Evolutionary conservation across 2,113 vertebrate genomes (phyloP), one percentile per base, ranked within the genome.

Genomic region (Rhipidura dahli): DNA sequence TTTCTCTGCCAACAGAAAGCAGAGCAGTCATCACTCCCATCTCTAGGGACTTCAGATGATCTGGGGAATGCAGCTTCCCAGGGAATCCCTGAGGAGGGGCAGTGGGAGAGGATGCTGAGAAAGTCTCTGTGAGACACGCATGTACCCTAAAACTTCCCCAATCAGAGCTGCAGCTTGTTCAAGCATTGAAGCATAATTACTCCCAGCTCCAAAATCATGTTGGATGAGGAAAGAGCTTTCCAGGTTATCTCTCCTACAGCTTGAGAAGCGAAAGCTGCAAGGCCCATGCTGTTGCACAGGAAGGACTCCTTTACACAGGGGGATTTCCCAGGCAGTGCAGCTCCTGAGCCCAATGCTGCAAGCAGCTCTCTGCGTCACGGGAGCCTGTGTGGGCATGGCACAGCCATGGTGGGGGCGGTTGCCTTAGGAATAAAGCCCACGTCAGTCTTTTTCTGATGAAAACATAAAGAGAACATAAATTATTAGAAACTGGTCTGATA

Each of bases 251-350:
- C 39, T 82, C 21, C 26, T 6, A 9, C 18, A 51, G 35, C 49
- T 24, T 3, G 31, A n/a, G 60, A 35, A 88, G 53, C 0, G 0
- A 30, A 60, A 63, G 79, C 82, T 6, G 30, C 16, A 0, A 21
- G 56, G 85, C 35, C 82, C 6, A 6, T 1, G 13, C 60, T 7
- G 0, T 23, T 20, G 65, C 83, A 24, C 70, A 10, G 15, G 57
- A 18, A 57, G 60, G 73, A 10, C 69, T 27, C 1, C 1, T 2
- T 53, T 0, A 1, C 2, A 0, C 7, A 1, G 47, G 56, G 57
- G 90, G 47, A 18, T 82, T 90, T 92, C 85, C 93, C 47, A 1
- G 3, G 78, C 51, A 40, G 47, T 0, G 5, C 40, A 16, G 65
- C 60, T 12, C 7, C 63, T 3, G 45, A 70, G 78, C 78, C 64